Evolutionary conservation across 2,888 invertebrate species (phyloP).

Genomic region (Drosophila austrosaltans): DNA sequence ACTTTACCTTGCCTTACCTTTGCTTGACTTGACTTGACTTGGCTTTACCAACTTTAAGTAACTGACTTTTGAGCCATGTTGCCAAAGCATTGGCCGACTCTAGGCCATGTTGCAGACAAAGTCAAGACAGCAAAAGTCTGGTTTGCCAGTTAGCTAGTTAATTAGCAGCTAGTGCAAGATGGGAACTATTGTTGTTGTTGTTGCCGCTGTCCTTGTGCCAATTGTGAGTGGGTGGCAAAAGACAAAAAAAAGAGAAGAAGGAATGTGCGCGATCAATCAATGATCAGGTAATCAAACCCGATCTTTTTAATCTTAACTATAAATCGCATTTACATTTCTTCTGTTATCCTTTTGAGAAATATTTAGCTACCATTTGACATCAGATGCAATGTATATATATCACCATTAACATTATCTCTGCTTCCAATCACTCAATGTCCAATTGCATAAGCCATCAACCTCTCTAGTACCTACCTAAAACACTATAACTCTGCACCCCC

Average conservation of each 20-base stretch:
- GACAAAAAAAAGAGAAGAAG: not conserved
- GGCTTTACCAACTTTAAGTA: not conserved
- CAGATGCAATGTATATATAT: conserved; percentile 28
- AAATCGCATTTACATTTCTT: no score
- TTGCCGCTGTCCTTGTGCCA: conserved; percentile 65
- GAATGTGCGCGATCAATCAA: conserved; percentile 38
- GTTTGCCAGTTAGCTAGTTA: conserved; percentile 66
- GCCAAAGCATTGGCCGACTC: conserved; percentile 31
- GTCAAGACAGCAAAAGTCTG: conserved; percentile 42
- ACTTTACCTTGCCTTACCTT: conserved; percentile 43
- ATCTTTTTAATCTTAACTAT: no score
- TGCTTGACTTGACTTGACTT: no score
- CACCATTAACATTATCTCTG: conserved; percentile 36
- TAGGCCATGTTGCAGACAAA: conserved; percentile 58
- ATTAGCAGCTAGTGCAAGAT: conserved; percentile 55
- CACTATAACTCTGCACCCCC: conserved; percentile 14
- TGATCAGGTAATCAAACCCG: no score
- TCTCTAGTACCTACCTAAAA: conserved; percentile 2
- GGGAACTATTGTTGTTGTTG: conserved; percentile 11
- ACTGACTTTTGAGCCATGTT: conserved; percentile 61
- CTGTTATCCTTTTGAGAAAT: conserved; percentile 16
- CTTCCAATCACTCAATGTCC: conserved; percentile 67
- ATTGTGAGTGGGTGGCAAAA: conserved; percentile 54
- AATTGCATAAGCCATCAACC: conserved; percentile 57
- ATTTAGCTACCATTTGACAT: conserved; percentile 41